Base-by-base conservation (phyloP, 2,113 vertebrate genomes). In the Hyaena hyaena region DNA sequence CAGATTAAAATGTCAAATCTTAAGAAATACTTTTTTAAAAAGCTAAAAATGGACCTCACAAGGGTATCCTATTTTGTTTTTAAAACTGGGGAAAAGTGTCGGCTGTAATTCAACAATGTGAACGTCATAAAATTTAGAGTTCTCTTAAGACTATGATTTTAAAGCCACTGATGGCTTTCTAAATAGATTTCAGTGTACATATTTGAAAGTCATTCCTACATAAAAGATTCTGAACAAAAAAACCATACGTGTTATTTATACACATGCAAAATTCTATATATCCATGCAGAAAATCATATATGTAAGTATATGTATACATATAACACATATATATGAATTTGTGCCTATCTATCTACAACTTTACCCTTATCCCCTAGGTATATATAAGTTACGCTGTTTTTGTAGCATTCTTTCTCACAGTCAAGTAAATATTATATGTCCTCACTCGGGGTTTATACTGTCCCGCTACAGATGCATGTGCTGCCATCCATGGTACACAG, bases 181-280 rank as follows among this genome's bases (percentile, higher is more conserved):
- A 65, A 93, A 73, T 26, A 88, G 26, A 77, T 90, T 81, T 65
- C 23, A 65, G 53, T 48, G 39, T 24, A 28, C 12, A 7, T 71
- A 76, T 28, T 80, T 89, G n/a, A 68, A 94, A 82, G 11, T 48
- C 15, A 76, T 10, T 50, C 66, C 15, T 66, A 76, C 11, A 17
- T 68, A 79, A 84, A 43, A 50, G n/a, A 77, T 71, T 50, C 84
- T 55, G 17, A 14, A n/a, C 19, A 68, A 93, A 96, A 92, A 92
- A 28, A 66, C 2, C n/a, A 50, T 55, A 43, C 68, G 26, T 53
- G 63, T 92, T 68, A 87, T 82, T 66, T 61, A 61, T 53, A 90
- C 35, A 76, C 6, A 33, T 21, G 48, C 19, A 92, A 39, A 77
- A 80, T 85, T 73, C 31, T 48, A 33, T 6, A 83, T 74, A 68